Conservation (phyloP, 2,888 invertebrate genomes). For the Caenorhabditis sinica region DNA sequence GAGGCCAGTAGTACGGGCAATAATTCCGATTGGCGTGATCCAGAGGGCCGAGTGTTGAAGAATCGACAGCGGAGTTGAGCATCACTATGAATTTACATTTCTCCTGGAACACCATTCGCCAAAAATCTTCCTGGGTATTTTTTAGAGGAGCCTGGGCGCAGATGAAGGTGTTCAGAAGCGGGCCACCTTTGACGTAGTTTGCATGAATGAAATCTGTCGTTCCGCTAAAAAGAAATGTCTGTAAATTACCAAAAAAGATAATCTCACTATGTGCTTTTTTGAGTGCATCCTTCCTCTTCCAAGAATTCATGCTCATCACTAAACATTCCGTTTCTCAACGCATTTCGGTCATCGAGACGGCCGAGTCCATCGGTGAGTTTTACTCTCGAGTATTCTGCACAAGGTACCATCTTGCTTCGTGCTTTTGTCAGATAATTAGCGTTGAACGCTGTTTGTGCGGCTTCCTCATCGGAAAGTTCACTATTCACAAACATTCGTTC, state of each 20-base stretch:
- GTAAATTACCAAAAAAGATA: constrained; percentile 18
- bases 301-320: constrained; percentile 60
- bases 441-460: constrained; percentile 77
- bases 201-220: constrained; percentile 82
- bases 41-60: constrained; percentile 68
- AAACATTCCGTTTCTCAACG: constrained; percentile 53
- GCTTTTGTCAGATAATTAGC: constrained; percentile 78
- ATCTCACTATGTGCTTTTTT: constrained; percentile 43
- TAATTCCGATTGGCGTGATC: constrained; percentile 59
- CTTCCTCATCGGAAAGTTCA: constrained; percentile 75
- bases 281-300: constrained; percentile 16
- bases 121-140: constrained; percentile 78
- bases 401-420: constrained; percentile 71
- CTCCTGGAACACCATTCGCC: constrained; percentile 79
- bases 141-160: constrained; percentile 80
- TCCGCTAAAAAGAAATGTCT: constrained; percentile 73
- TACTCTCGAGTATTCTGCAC: constrained; percentile 72
- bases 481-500: constrained; percentile 77
- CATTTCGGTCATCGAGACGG: constrained; percentile 57
- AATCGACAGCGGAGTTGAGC: constrained; percentile 80
- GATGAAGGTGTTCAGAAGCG: constrained; percentile 81
- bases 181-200: constrained; percentile 80
- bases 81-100: constrained; percentile 78
- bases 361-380: constrained; percentile 66
- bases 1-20: constrained; percentile 82